phyloP scores from a whole-genome alignment of 2,797 vertebrate genomes.

The Micropoecilia bifurca region DNA sequence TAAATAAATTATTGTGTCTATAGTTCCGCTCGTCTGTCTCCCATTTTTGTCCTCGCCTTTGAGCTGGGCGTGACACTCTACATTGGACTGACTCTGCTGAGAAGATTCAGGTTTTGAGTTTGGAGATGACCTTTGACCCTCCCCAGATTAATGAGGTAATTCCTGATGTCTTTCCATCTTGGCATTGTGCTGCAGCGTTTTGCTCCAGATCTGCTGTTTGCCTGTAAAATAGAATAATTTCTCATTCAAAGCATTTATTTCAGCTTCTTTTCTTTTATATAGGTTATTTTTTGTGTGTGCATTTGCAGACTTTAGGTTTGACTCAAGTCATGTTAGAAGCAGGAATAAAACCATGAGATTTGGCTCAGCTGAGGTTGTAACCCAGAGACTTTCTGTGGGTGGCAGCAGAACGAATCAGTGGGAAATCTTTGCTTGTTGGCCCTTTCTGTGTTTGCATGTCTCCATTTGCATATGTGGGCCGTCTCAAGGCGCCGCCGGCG shows the following conservation, averaged over 20 bases:
- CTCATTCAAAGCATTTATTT: neutral
- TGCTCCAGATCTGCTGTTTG: too few species aligned
- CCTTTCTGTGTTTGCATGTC: neutral
- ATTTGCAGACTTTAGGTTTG: neutral
- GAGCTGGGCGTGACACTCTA: too few species aligned
- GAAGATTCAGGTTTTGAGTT: neutral
- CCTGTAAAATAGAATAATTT: neutral
- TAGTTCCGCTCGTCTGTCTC: too few species aligned
- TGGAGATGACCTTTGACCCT: neutral
- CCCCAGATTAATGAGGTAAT: neutral
- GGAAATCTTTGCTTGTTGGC: neutral
- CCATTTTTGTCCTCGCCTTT: too few species aligned
- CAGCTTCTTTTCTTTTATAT: neutral
- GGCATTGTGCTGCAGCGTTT: neutral
- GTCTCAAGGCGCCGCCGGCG: neutral
- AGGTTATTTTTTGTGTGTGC: neutral
- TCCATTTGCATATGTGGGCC: neutral
- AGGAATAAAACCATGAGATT: neutral
- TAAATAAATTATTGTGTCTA: too few species aligned
- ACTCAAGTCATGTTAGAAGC: neutral
- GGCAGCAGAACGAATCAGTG: neutral
- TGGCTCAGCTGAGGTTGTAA: neutral
- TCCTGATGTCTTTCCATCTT: neutral
- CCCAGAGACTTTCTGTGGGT: neutral
- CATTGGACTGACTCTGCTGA: neutral